A percentile compares a stretch with the other conserved stretches of the same genome.
Conservation (phyloP, 2,113 vertebrate genomes). For the Riparia riparia region DNA sequence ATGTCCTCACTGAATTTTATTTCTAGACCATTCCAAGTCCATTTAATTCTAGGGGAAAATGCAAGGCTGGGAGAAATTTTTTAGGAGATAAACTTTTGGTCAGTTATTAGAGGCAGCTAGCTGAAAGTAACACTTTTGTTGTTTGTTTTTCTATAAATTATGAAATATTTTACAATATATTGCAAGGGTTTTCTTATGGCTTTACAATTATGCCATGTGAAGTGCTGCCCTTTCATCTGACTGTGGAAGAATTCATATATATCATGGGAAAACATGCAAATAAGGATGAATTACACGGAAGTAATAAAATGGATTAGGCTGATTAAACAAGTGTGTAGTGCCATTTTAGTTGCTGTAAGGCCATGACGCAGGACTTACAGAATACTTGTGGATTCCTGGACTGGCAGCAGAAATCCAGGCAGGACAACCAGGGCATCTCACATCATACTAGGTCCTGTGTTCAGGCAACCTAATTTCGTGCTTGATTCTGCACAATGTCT, state of each 20-base stretch:
- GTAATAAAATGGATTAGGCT: not conserved
- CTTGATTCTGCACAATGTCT: not conserved
- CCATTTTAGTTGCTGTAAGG: not conserved
- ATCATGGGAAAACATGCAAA: not conserved
- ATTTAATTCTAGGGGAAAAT: not conserved
- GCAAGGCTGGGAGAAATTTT: not conserved
- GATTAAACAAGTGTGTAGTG: not conserved
- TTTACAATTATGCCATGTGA: not conserved
- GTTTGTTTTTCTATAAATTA: not conserved
- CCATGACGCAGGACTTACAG: not conserved
- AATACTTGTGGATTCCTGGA: not conserved
- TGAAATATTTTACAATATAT: not conserved
- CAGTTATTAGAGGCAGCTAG: not conserved
- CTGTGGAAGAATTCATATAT: not conserved
- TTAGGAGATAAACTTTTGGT: not conserved
- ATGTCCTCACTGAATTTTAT: not conserved
- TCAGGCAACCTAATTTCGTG: not conserved
- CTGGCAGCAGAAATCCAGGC: not conserved
- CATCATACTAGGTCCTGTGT: not conserved
- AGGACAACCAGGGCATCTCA: not conserved
- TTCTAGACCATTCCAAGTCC: not conserved
- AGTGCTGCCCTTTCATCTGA: not conserved
- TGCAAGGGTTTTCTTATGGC: not conserved
- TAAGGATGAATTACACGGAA: not conserved
- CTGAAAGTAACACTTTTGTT: not conserved